Percentiles rank a stretch among this genome's conserved stretches.
phyloP scores from a whole-genome alignment of 2,888 invertebrate species.

The Sylvicola cinctus region DNA sequence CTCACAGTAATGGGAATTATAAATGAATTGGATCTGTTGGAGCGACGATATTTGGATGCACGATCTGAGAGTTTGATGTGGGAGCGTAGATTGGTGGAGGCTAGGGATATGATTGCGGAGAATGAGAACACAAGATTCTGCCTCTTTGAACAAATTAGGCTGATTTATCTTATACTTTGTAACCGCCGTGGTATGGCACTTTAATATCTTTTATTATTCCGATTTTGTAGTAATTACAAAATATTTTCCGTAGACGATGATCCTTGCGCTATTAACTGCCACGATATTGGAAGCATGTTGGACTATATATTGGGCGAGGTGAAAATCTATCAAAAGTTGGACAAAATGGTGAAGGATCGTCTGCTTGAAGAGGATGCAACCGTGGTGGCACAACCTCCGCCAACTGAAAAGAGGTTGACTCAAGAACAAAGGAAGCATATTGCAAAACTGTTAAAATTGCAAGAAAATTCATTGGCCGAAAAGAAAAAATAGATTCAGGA shows the following conservation, averaged over 20 bases:
- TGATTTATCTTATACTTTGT: conserved; percentile 17
- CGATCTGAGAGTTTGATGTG: conserved; percentile 16
- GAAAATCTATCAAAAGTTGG: background rate
- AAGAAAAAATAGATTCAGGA: no score
- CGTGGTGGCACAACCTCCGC: background rate
- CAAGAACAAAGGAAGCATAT: no score
- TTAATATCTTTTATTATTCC: no score
- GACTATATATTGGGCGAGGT: background rate
- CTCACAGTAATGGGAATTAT: conserved; percentile 19
- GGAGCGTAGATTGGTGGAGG: conserved; percentile 18
- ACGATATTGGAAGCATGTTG: background rate
- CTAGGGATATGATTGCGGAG: conserved; percentile 15
- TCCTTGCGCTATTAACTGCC: background rate
- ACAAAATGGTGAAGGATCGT: background rate
- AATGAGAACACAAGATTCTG: conserved; percentile 16
- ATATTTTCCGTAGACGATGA: no score
- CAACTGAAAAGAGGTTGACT: background rate
- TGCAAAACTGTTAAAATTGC: no score
- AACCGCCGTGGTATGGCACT: conserved; percentile 17
- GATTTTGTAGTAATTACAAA: no score
- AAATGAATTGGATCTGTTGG: conserved; percentile 19
- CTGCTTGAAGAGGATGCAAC: background rate
- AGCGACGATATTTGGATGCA: conserved; percentile 17
- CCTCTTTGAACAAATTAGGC: conserved; percentile 17
- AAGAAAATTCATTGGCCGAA: background rate